A percentile compares a stretch with the other conserved stretches of the same genome.
Conservation (phyloP, 2,888 invertebrate genomes). For the Athalia circularis region DNA sequence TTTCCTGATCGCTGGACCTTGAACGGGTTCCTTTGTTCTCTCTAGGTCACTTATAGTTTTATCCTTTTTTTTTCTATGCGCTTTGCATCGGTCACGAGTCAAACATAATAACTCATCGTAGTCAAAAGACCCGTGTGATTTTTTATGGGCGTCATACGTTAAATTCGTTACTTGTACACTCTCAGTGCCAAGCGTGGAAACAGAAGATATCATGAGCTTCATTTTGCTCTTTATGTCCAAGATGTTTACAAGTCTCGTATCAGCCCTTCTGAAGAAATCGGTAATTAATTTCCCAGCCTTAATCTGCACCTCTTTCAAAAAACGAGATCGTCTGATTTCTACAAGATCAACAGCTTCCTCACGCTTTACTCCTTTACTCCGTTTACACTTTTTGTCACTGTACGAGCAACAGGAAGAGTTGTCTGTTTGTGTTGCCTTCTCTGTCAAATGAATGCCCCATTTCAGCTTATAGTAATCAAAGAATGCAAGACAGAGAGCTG, state of each 20-base stretch:
- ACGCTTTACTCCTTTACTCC: too few species aligned
- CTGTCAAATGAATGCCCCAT: slow-evolving; percentile 62
- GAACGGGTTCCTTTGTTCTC: too few species aligned
- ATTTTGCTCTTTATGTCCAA: not conserved
- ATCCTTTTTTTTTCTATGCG: too few species aligned
- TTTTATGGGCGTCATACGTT: too few species aligned
- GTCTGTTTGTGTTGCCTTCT: slow-evolving; percentile 60
- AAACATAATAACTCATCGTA: too few species aligned
- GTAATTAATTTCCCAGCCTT: slow-evolving; percentile 57
- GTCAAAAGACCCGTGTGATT: too few species aligned
- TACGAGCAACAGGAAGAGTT: not conserved
- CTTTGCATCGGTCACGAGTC: too few species aligned
- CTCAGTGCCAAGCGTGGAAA: too few species aligned
- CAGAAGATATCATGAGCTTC: not conserved
- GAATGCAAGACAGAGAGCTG: slow-evolving; percentile 63
- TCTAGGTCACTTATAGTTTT: too few species aligned
- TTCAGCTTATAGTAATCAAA: slow-evolving; percentile 66
- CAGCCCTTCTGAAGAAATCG: slow-evolving; percentile 56
- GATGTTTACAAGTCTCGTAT: not conserved
- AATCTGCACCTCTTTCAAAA: slow-evolving; percentile 51
- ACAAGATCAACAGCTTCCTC: not conserved
- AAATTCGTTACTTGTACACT: too few species aligned
- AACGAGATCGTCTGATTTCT: slow-evolving; percentile 12
- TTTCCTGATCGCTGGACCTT: too few species aligned
- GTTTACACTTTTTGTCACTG: too few species aligned